These are phyloP conservation scores for Drosophila neoperkinsi DNA, from an alignment of 2,888 invertebrate species.

Conservation along the genomic window DNA sequence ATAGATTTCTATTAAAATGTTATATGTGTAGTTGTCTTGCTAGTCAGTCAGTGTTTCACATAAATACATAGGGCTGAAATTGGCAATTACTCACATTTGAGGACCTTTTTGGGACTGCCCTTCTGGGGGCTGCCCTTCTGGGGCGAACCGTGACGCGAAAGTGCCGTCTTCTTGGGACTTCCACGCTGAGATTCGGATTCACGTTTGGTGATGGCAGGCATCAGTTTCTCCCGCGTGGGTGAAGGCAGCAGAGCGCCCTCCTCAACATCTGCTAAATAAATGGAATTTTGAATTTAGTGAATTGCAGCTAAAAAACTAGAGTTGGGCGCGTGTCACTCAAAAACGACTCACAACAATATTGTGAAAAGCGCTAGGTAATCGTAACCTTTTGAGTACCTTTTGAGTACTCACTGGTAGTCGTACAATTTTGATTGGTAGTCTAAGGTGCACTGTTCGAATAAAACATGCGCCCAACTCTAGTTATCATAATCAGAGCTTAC, in stretches of 20 bases:
- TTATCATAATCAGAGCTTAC: constrained; percentile 82
- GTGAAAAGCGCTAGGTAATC: background rate
- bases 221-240: constrained; percentile 90
- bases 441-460: background rate
- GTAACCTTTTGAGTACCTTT: background rate
- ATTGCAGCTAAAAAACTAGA: background rate
- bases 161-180: constrained; percentile 85
- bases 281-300: constrained; percentile 3
- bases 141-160: constrained; percentile 85
- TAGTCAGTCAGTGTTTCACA: constrained; percentile 30
- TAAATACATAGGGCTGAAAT: background rate
- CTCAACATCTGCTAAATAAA: constrained; percentile 85
- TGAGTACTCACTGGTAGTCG: background rate
- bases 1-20: constrained; percentile 45
- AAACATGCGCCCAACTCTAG: background rate
- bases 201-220: constrained; percentile 87
- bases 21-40: constrained; percentile 26
- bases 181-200: constrained; percentile 85
- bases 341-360: background rate
- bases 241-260: constrained; percentile 89
- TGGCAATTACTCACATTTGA: constrained; percentile 83
- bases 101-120: constrained; percentile 87
- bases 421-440: background rate
- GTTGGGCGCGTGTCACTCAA: background rate
- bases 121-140: constrained; percentile 86